Percentiles rank a stretch among this genome's conserved stretches.
Evolutionary conservation across 2,113 vertebrate genomes (phyloP).

Genomic region (Laticauda laticaudata): DNA sequence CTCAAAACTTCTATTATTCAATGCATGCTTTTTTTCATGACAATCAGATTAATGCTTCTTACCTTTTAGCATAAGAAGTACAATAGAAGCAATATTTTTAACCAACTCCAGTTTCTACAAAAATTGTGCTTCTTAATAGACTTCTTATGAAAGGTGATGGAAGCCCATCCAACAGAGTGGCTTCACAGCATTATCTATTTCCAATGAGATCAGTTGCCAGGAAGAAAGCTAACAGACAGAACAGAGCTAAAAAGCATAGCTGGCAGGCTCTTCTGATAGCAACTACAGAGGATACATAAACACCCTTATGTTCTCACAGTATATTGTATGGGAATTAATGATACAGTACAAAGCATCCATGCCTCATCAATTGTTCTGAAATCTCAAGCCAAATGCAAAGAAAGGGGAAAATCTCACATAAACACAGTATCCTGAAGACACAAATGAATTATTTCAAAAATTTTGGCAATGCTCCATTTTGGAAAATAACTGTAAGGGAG

Average conservation of each 20-base stretch:
- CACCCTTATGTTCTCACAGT: not conserved
- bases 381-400: not conserved
- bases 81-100: not conserved
- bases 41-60: not conserved
- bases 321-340: not conserved
- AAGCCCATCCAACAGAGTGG: not conserved
- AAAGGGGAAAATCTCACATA: not conserved
- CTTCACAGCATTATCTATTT: not conserved
- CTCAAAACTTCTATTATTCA: not conserved
- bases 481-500: not conserved
- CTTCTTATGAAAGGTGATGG: not conserved
- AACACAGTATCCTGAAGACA: not conserved
- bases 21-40: not conserved
- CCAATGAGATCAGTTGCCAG: not conserved
- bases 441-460: not conserved
- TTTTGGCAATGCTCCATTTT: not conserved
- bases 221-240: not conserved
- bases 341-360: not conserved
- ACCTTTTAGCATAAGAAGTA: not conserved
- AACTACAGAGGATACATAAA: not conserved
- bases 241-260: not conserved
- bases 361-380: not conserved
- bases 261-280: not conserved
- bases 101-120: not conserved
- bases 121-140: not conserved